Base-by-base conservation (phyloP, 2,797 vertebrate genomes). In the Knipowitschia caucasica region DNA sequence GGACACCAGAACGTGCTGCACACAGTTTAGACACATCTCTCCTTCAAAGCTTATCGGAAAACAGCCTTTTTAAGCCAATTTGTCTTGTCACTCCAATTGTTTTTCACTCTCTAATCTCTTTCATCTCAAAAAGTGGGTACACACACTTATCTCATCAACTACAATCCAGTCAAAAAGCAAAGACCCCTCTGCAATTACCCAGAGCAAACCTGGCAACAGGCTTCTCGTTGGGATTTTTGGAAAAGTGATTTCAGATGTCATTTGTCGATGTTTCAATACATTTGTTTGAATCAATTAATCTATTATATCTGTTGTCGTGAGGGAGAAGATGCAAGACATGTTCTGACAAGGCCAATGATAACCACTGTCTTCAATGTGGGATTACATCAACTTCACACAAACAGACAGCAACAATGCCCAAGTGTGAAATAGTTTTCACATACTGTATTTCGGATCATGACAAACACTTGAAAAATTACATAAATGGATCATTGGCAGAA, bases 71-170 rank as follows among this genome's bases (percentile, higher is more conserved):
- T 25, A 62, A 35, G 40, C 50, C 62, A 54, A 64, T 80, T 73
- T 67, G 64, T 73, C 44, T 67, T 14, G 50, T 88, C 76, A 76
- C 49, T 80, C 62, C 49, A 53, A 62, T 65, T 62, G 64, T 47
- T 69, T 69, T 49, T 75, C 58, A 61, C 35, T 64, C 69, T 64
- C 64, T 69, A 65, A 76, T 70, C 27, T 35, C 62, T 63, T 68
- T 75, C 64, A 72, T 71, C 62, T 10, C 23, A 59, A 55, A 51
- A 51, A 63, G 69, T 62, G 44, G 21, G 23, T 21, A 24, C 7
- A 76, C 64, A 81, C 71, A 39, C 58, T 73, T 67, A 78, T 81
- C 80, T 77, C 64, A 53, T 65, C 56, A 50, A 60, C 64, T 40
- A 43, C 57, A 62, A 50, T 56, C 43, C 57, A 53, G 68, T 18